Evolutionary conservation across 2,888 invertebrate species (phyloP).

Genomic region (Lapara coniferarum): DNA sequence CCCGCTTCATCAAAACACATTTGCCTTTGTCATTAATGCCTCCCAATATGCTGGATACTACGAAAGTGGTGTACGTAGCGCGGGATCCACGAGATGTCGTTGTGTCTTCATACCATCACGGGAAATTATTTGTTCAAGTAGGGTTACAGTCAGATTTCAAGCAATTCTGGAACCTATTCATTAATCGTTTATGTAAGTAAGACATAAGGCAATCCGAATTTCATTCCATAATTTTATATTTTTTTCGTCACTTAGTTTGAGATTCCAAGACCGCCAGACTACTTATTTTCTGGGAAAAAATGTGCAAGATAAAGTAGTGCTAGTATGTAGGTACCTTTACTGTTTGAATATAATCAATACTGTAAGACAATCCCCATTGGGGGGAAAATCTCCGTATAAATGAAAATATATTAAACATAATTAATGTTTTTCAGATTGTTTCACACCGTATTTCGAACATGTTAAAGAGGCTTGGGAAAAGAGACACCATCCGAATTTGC

Average conservation of each 20-base stretch:
- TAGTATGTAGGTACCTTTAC: no score
- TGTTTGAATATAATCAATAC: no score
- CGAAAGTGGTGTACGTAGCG: conserved; percentile 88
- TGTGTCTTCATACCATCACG: conserved; percentile 89
- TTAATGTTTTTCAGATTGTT: conserved; percentile 40
- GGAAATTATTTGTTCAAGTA: conserved; percentile 82
- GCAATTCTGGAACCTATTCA: conserved; percentile 86
- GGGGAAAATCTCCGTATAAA: no score
- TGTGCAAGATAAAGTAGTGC: no score
- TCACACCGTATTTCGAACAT: conserved; percentile 87
- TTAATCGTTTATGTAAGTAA: conserved; percentile 81
- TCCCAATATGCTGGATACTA: conserved; percentile 71
- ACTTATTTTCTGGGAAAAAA: no score
- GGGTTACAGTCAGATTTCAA: conserved; percentile 84
- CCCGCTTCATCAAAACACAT: conserved; percentile 78
- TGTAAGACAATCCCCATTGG: no score
- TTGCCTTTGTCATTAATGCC: conserved; percentile 88
- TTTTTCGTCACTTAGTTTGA: neutral
- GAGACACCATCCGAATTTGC: conserved; percentile 85
- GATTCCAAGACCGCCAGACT: no score
- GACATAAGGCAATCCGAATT: neutral
- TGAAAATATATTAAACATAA: no score
- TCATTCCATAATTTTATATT: neutral
- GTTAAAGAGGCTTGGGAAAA: conserved; percentile 87
- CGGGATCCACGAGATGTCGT: conserved; percentile 91